Evolutionary conservation across 1,140 invertebrate species (phyloP).

Genomic region (Diachasma alloeum): DNA sequence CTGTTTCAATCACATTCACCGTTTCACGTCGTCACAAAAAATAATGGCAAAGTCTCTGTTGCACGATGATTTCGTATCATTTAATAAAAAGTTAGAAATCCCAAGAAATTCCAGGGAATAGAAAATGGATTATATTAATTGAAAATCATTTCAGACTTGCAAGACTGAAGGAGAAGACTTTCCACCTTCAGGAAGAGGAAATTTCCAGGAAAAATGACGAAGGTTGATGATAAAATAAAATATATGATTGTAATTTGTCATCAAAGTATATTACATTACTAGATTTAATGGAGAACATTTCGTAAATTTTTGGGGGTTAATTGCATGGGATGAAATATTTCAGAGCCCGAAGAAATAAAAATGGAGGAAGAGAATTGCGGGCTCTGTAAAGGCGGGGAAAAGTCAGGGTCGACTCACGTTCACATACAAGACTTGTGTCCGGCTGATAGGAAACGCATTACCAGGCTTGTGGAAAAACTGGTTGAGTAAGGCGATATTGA

Average conservation of each 20-base stretch:
- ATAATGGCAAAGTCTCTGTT: neutral
- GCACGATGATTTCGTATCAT: constrained; percentile 4
- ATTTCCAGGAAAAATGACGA: neutral
- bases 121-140: neutral
- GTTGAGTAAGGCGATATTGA: constrained; percentile 34
- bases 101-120: constrained; percentile 25
- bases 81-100: constrained; percentile 20
- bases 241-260: neutral
- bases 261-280: neutral
- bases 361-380: constrained; percentile 35
- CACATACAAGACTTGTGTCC: constrained; percentile 48
- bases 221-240: neutral
- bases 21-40: neutral
- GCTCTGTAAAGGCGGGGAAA: constrained; percentile 33
- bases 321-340: neutral
- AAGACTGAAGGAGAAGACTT: neutral
- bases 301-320: too few species aligned
- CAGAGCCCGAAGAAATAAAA: constrained; percentile 37
- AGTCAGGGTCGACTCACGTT: constrained; percentile 21
- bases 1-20: too few species aligned
- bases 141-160: constrained; percentile 8
- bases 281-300: too few species aligned
- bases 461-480: constrained; percentile 43
- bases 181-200: neutral
- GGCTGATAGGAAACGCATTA: constrained; percentile 45